These are phyloP conservation scores for Crioceris asparagi DNA, from an alignment of 2,888 invertebrate species.

Conservation along the genomic window DNA sequence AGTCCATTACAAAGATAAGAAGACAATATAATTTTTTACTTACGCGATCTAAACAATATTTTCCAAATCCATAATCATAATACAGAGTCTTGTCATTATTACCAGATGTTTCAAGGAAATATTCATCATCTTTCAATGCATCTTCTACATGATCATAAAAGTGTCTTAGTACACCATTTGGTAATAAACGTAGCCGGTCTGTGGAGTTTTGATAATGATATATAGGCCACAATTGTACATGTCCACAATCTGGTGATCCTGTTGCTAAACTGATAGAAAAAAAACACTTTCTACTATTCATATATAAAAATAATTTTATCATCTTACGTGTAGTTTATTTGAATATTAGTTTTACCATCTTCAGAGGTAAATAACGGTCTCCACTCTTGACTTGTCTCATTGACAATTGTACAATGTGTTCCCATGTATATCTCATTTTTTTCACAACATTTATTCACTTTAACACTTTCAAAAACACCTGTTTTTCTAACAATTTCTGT, in stretches of 20 bases:
- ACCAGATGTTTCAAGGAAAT: conserved; percentile 36
- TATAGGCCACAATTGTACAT: conserved; percentile 57
- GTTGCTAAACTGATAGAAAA: conserved; percentile 42
- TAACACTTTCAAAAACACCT: conserved; percentile 28
- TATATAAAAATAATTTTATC: too few species aligned
- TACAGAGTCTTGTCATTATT: conserved; percentile 44
- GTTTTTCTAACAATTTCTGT: conserved; percentile 11
- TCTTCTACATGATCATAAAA: conserved; percentile 48
- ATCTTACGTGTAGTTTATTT: conserved; percentile 41
- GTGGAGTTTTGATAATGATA: conserved; percentile 50
- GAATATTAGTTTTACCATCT: conserved; percentile 45
- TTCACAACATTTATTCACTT: conserved; percentile 73
- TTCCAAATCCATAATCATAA: conserved; percentile 61
- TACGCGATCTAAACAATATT: conserved; percentile 77
- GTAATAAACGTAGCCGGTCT: conserved; percentile 53
- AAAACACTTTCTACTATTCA: too few species aligned
- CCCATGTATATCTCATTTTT: conserved; percentile 59
- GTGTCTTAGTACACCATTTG: conserved; percentile 64
- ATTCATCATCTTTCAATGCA: conserved; percentile 33
- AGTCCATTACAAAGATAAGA: too few species aligned
- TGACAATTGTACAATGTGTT: conserved; percentile 51
- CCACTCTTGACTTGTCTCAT: conserved; percentile 53
- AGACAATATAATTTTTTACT: too few species aligned
- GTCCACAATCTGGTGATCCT: conserved; percentile 60
- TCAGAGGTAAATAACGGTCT: conserved; percentile 54